Percentiles rank a stretch among this genome's conserved stretches.
These are phyloP conservation scores for Osmerus mordax DNA, from an alignment of 2,113 vertebrate genomes.

Conservation along the genomic window DNA sequence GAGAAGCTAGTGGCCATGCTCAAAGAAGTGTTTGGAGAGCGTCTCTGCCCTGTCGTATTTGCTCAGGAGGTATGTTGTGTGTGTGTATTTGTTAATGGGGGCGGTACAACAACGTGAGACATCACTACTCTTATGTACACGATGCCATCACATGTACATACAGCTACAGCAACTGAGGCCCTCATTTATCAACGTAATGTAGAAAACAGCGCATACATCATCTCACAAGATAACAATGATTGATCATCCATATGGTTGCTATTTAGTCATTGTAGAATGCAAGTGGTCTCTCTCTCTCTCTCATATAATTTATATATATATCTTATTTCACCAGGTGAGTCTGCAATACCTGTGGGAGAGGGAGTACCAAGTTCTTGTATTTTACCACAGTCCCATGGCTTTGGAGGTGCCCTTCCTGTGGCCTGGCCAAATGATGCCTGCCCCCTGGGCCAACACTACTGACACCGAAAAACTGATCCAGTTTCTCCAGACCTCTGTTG, in stretches of 20 bases:
- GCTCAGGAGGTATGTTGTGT: slow-evolving; percentile 79
- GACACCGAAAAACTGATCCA: slow-evolving; percentile 95
- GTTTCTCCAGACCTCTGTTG: slow-evolving; percentile 92
- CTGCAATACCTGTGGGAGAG: slow-evolving; percentile 97
- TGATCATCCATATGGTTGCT: too few species aligned
- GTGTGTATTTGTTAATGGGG: neutral
- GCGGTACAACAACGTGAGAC: neutral
- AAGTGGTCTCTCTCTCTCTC: neutral
- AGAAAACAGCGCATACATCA: too few species aligned
- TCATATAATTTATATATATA: neutral
- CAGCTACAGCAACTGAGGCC: too few species aligned
- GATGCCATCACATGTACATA: too few species aligned
- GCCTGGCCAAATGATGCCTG: slow-evolving; percentile 99
- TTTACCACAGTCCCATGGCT: slow-evolving; percentile 95
- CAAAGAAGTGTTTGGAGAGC: slow-evolving; percentile 89
- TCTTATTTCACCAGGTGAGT: slow-evolving; percentile 68
- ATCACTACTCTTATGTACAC: too few species aligned
- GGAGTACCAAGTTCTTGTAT: slow-evolving; percentile 93
- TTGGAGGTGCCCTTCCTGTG: slow-evolving; percentile 94
- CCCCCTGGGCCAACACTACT: slow-evolving; percentile 96
- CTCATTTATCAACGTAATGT: too few species aligned
- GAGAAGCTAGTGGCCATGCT: slow-evolving; percentile 97
- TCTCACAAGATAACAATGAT: too few species aligned
- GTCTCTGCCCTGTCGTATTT: slow-evolving; percentile 94
- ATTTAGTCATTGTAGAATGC: too few species aligned